Percentiles rank a stretch among this genome's conserved stretches.
phyloP scores from a whole-genome alignment of 2,888 invertebrate species.

The Coelopa pilipes region DNA sequence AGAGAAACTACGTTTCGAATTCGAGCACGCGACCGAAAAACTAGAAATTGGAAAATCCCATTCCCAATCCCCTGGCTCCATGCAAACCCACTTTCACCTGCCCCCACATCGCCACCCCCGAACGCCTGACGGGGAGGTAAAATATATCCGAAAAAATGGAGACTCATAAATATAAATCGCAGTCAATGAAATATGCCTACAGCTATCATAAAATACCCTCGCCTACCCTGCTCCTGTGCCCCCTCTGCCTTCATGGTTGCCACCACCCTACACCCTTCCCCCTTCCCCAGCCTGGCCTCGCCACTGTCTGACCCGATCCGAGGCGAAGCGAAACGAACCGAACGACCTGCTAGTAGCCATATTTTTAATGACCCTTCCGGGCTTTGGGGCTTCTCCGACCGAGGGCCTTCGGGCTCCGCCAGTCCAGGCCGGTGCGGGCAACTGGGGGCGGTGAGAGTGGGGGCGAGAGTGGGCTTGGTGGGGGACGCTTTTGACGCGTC shows the following conservation, averaged over 20 bases:
- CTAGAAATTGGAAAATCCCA: slow-evolving; percentile 29
- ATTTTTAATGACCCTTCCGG: slow-evolving; percentile 54
- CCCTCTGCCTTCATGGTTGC: too few relatives aligned
- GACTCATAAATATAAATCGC: slow-evolving; percentile 53
- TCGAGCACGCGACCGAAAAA: slow-evolving; percentile 55
- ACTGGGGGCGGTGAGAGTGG: too few relatives aligned
- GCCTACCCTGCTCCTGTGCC: neutral
- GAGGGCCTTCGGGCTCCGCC: neutral
- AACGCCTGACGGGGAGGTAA: neutral
- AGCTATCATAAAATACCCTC: slow-evolving; percentile 20
- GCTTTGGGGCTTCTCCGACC: slow-evolving; percentile 32
- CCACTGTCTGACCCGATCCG: slow-evolving; percentile 27
- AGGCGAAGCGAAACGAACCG: slow-evolving; percentile 22
- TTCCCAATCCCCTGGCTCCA: slow-evolving; percentile 2
- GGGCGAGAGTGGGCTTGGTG: too few relatives aligned
- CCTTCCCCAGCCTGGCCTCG: slow-evolving; percentile 7
- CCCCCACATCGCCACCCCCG: neutral
- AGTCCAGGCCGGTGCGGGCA: neutral
- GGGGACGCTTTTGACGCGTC: too few relatives aligned
- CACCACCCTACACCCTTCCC: too few relatives aligned
- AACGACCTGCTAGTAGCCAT: slow-evolving; percentile 6
- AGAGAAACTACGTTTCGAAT: slow-evolving; percentile 52
- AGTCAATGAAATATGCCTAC: slow-evolving; percentile 29
- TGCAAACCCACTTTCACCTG: neutral
- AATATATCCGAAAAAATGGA: slow-evolving; percentile 45